A percentile compares a stretch with the other conserved stretches of the same genome.
These are phyloP conservation scores for Diarsia dahlii DNA, from an alignment of 2,888 invertebrate genomes.

Conservation along the genomic window DNA sequence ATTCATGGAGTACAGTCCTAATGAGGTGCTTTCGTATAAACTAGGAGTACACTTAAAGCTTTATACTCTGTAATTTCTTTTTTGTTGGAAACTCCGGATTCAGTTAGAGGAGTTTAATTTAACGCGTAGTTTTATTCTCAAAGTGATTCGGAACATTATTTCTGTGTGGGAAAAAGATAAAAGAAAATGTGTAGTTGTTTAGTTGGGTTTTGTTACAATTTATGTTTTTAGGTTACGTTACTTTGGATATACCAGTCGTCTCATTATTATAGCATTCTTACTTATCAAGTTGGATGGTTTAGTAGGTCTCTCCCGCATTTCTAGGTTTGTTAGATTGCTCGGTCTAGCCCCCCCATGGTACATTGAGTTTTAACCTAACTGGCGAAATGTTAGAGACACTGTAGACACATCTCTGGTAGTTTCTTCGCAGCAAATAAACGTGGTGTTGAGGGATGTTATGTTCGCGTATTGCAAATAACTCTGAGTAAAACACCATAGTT, in stretches of 20 bases:
- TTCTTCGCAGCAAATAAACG: too few relatives aligned
- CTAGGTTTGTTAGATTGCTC: neutral
- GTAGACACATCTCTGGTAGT: too few relatives aligned
- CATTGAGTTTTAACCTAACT: neutral
- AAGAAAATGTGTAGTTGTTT: conserved; percentile 11
- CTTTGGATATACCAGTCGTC: neutral
- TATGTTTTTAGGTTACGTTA: neutral
- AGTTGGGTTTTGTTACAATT: conserved; percentile 1
- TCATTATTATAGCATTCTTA: neutral
- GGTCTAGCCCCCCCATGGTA: neutral
- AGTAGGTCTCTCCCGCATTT: neutral
- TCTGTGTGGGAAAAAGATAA: conserved; percentile 21
- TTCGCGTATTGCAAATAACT: neutral
- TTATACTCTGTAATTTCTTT: conserved; percentile 68
- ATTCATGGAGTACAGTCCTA: conserved; percentile 58
- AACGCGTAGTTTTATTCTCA: conserved; percentile 48
- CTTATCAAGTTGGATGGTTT: neutral
- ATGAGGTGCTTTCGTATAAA: conserved; percentile 71
- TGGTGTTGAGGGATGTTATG: neutral
- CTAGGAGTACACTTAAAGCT: conserved; percentile 62
- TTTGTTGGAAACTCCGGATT: conserved; percentile 63
- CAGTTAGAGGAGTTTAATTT: conserved; percentile 63
- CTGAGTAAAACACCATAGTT: neutral
- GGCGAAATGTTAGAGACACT: neutral
- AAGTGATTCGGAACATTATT: conserved; percentile 55